Evolutionary conservation across 2,797 vertebrate species (phyloP).

Genomic region (Rhodeus uyekii): DNA sequence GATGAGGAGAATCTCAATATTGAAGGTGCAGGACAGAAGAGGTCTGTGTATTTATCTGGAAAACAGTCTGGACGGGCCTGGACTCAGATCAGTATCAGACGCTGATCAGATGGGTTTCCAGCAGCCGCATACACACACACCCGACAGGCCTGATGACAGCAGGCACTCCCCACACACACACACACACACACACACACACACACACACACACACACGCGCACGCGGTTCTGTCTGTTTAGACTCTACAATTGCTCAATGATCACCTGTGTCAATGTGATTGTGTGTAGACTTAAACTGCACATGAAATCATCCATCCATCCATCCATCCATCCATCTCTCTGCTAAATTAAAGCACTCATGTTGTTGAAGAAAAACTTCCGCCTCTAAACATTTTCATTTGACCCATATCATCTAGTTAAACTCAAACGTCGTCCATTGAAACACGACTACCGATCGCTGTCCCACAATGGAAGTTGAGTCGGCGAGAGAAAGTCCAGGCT

Average conservation of each 20-base stretch:
- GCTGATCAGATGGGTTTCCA: slow-evolving; percentile 47
- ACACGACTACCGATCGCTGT: neutral
- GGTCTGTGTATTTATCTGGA: slow-evolving; percentile 84
- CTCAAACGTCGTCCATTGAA: neutral
- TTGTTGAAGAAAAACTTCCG: too few species aligned
- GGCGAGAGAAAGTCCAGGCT: slow-evolving; percentile 21
- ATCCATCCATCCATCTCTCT: neutral
- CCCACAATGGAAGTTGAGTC: neutral
- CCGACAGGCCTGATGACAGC: slow-evolving; percentile 53
- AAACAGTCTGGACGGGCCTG: slow-evolving; percentile 78
- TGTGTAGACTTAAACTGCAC: too few species aligned
- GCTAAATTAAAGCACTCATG: neutral
- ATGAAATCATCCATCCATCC: too few species aligned
- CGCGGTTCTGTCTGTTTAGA: too few species aligned
- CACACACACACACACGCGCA: slow-evolving; percentile 38
- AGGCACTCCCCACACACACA: slow-evolving; percentile 39
- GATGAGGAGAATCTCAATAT: slow-evolving; percentile 79
- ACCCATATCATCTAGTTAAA: neutral
- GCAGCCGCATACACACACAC: slow-evolving; percentile 40
- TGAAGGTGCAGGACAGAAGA: slow-evolving; percentile 76
- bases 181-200: slow-evolving; percentile 37
- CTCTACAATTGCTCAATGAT: too few species aligned
- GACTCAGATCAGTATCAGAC: slow-evolving; percentile 45
- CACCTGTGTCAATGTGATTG: too few species aligned
- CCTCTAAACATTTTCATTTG: neutral